Evolutionary conservation across 2,113 vertebrate species (phyloP), one percentile per base, ranked within the genome.

Genomic region (Sturnira hondurensis): DNA sequence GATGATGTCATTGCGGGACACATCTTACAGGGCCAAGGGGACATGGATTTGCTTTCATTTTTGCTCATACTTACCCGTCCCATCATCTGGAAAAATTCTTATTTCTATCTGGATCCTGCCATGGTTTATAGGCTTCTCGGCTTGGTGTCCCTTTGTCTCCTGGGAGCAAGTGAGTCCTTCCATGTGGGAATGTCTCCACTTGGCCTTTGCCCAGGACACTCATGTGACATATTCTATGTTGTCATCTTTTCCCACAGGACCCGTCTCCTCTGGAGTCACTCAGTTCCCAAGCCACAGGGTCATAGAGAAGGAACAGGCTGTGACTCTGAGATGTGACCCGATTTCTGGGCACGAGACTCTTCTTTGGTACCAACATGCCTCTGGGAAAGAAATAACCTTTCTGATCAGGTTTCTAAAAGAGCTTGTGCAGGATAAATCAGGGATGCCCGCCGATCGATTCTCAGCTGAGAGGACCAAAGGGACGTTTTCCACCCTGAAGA

Each of bases 401-500:
- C 65, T 71, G 58, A 11, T 89, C 33, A 12, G 9, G 28, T 78
- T 89, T 43, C 4, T 85, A 13, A 22, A 5, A n/a, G 38, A n/a
- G 2, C 0, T 4, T 16, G 9, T 7, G 2, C 3, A 15, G 20
- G 78, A 93, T 20, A 0, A 70, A 8, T 63, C 78, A 1, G 86
- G 91, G 33, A 81, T 86, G 86, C 63, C 61, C 71, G 56, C 4
- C 0, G 2, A 36, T 33, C 6, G 11, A n/a, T 41, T 94, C 74
- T 76, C 33, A 24, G 87, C 45, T 0, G 11, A n/a, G 28, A 15
- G 63, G 28, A 24, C 7, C 0, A 0, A 14, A 24, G 65, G 47
- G 31, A 56, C 36, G 0, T 19, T 12, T 22, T 86, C 70, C 26
- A 54, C 0, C 4, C 33, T 71, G 43, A n/a, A 81, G n/a, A 67